Evolutionary conservation across 35 echinoderm and acorn worm genomes (phyloP), one percentile per base, ranked within the genome.

Genomic region (Nesometra sesokonis): DNA sequence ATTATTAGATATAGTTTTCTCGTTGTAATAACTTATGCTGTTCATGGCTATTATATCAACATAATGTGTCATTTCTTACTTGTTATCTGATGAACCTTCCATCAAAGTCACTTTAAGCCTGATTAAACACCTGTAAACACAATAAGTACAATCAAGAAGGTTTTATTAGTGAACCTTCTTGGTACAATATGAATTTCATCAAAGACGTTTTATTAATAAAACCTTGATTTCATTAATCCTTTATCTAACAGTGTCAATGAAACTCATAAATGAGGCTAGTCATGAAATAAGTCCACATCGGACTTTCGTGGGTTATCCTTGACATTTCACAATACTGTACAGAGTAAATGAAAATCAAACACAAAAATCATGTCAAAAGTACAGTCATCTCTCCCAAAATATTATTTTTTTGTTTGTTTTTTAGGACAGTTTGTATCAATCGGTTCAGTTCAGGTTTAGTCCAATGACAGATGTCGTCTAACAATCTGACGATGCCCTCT

Each of bases 41-140:
- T 7, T 43, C 7, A 27, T 67, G 52, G 52, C 23, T 67, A 67
- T 27, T 67, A 27, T 17, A 27, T 13, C 52, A 67, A 67, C 9
- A 9, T 11, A 11, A 67, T 67, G n/a, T 67, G 21, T 52, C 83
- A 31, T 17, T 32, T 79, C 92, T 90, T 81, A 94, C 92, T 32
- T 76, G 40, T 87, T 40, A 57, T 90, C 77, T 13, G 21, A 40
- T 57, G 77, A 80, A 3, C 57, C 92, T 84, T 90, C 80, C 35
- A 35, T 77, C 21, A 84, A 27, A 27, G 92, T 94, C 29, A 90
- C 78, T 31, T 82, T 86, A 30, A 94, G 76, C 43, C 92, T 34
- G 30, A 89, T 91, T 15, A 94, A 80, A 76, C 92, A 94, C 76
- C 92, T 94, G 77, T 0, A 81, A 32, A 31, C 11, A 67, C 2